These are phyloP conservation scores for Acronicta alni DNA, from an alignment of 2,888 invertebrate species.

Conservation along the genomic window DNA sequence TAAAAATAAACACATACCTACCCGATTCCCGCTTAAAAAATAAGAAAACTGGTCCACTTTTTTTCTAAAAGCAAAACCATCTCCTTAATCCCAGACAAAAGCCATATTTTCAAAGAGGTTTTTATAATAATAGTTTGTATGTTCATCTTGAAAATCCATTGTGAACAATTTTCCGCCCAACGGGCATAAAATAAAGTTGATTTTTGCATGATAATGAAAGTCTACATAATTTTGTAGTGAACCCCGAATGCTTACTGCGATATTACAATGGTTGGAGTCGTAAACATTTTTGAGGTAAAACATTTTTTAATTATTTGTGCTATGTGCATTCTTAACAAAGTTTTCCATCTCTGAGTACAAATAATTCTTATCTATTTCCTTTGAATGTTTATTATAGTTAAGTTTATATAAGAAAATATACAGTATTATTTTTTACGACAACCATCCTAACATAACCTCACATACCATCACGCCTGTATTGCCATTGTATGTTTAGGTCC, in stretches of 20 bases:
- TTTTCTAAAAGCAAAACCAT: background rate
- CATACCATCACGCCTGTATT: too few species aligned
- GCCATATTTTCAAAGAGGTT: constrained; percentile 51
- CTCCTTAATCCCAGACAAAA: constrained; percentile 37
- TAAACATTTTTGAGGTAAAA: constrained; percentile 7
- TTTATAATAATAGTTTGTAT: constrained; percentile 54
- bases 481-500: too few species aligned
- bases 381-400: background rate
- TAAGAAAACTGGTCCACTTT: background rate
- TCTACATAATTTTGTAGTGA: constrained; percentile 50
- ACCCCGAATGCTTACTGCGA: constrained; percentile 53
- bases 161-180: constrained; percentile 2
- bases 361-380: background rate
- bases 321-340: constrained; percentile 2
- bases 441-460: too few species aligned
- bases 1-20: too few species aligned
- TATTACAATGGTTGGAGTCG: constrained; percentile 49
- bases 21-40: too few species aligned
- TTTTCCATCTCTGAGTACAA: background rate
- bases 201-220: constrained; percentile 33
- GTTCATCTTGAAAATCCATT: constrained; percentile 24
- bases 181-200: constrained; percentile 3
- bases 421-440: too few species aligned
- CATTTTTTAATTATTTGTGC: constrained; percentile 4
- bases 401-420: background rate